Base-by-base conservation (phyloP, 2,113 vertebrate genomes). In the Calyptomena viridis region DNA sequence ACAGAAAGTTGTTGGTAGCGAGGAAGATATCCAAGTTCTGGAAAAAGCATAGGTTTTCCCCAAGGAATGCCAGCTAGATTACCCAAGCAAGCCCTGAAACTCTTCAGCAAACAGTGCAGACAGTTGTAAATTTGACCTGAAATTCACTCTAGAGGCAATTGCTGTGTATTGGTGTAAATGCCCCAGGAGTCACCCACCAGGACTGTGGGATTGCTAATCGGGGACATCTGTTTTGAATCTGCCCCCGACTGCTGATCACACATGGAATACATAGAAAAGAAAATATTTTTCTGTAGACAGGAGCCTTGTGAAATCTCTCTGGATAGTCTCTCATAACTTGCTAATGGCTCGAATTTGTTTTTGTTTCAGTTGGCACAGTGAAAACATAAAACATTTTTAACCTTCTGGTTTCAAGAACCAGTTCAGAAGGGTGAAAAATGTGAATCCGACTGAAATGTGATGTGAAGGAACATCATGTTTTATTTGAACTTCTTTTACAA, bases 321-420 rank as follows among this genome's bases (percentile, higher is more conserved):
- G 82, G 67, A 86, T 88, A 78, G 35, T 77, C 53, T 91, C 95
- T 93, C 3, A 1, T 71, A 56, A 58, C 30, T 77, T 74, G 19
- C 42, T 88, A 74, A 63, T 56, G 24, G 78, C 47, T 96, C 75
- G 31, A 23, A 44, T 76, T 75, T 80, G 82, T 3, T 92, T 47
- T 87, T 76, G 81, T 94, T 95, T 95, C 85, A 78, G 42, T 74
- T 95, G 85, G 87, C 87, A 86, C 42, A 31, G 67, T 15, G 24
- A 77, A 88, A 88, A 52, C 1, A 4, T 35, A 39, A 87, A 94
- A 58, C 2, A 17, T 58, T 79, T 95, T 79, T 42, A 76, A 73
- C 17, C 19, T 94, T 71, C 75, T 67, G 14, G 46, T 82, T 76
- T 73, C 28, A 73, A 64, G 71, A 25, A 58, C 50, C 1, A 2